phyloP scores from a whole-genome alignment of 64 coral and sea anemone species.

The Orbicella faveolata region DNA sequence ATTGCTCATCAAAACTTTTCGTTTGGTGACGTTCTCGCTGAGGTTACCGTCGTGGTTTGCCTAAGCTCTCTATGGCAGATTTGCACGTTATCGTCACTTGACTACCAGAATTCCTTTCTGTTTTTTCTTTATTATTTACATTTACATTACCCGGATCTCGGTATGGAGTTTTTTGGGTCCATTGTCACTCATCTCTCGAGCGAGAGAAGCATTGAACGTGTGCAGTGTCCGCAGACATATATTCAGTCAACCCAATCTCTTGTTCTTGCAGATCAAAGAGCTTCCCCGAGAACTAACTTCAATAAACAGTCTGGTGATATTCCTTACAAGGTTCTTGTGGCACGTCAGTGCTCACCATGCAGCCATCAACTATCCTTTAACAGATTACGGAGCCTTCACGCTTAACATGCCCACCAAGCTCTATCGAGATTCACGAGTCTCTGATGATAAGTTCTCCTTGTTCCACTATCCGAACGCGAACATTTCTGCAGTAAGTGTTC shows the following conservation, averaged over 20 bases:
- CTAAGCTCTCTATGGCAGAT: too few relatives aligned
- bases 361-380: slow-evolving; percentile 65
- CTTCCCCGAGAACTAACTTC: slow-evolving; percentile 58
- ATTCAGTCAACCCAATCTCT: neutral
- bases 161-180: too few relatives aligned
- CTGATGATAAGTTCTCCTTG: slow-evolving; percentile 27
- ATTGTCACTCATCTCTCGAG: neutral
- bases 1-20: too few relatives aligned
- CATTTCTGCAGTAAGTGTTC: slow-evolving; percentile 56
- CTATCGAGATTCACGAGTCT: slow-evolving; percentile 50
- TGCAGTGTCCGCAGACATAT: too few relatives aligned
- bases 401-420: slow-evolving; percentile 75
- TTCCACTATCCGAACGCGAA: slow-evolving; percentile 52
- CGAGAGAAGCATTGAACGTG: neutral
- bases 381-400: slow-evolving; percentile 63
- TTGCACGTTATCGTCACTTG: too few relatives aligned
- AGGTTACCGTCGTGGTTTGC: too few relatives aligned
- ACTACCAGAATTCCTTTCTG: too few relatives aligned
- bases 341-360: slow-evolving; percentile 51
- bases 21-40: too few relatives aligned
- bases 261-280: slow-evolving; percentile 56
- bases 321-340: slow-evolving; percentile 63
- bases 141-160: too few relatives aligned
- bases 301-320: slow-evolving; percentile 36
- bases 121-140: too few relatives aligned